Conservation (phyloP, 2,888 invertebrate species). For the Cabera pusaria region DNA sequence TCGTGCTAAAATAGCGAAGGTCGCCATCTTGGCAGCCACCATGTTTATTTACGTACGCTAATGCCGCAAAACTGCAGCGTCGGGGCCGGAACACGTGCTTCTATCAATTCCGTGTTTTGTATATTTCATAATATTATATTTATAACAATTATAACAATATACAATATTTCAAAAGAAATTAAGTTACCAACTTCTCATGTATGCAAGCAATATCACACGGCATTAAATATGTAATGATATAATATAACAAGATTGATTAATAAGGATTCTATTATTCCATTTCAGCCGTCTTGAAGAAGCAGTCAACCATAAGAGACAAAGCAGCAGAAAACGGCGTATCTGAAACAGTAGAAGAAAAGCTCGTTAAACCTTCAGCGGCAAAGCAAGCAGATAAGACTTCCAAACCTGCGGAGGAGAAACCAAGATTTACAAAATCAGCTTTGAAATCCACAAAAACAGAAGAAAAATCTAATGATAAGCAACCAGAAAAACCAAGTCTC, state of each 20-base stretch:
- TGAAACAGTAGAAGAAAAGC: constrained; percentile 63
- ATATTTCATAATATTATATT: too few relatives aligned
- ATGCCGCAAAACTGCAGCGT: constrained; percentile 74
- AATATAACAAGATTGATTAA: too few relatives aligned
- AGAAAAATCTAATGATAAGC: constrained; percentile 54
- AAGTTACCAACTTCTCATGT: too few relatives aligned
- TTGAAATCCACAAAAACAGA: constrained; percentile 43
- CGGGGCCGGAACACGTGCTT: constrained; percentile 66
- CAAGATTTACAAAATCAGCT: constrained; percentile 61
- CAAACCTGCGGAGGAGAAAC: constrained; percentile 61
- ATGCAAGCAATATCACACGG: too few relatives aligned
- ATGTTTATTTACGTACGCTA: constrained; percentile 79
- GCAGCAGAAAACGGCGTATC: constrained; percentile 63
- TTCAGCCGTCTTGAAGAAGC: constrained; percentile 73
- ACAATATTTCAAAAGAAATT: too few relatives aligned
- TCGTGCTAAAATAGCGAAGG: constrained; percentile 77
- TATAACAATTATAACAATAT: too few relatives aligned
- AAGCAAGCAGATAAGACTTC: constrained; percentile 61
- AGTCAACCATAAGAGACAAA: constrained; percentile 71
- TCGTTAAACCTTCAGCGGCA: constrained; percentile 69
- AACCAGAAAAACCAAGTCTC: constrained; percentile 56
- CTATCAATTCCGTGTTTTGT: constrained; percentile 59
- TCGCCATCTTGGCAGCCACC: constrained; percentile 75
- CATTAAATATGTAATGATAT: too few relatives aligned
- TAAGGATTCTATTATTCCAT: too few relatives aligned